Evolutionary conservation across 2,888 invertebrate genomes (phyloP).

Genomic region (Rhaphigaster nebulosa): DNA sequence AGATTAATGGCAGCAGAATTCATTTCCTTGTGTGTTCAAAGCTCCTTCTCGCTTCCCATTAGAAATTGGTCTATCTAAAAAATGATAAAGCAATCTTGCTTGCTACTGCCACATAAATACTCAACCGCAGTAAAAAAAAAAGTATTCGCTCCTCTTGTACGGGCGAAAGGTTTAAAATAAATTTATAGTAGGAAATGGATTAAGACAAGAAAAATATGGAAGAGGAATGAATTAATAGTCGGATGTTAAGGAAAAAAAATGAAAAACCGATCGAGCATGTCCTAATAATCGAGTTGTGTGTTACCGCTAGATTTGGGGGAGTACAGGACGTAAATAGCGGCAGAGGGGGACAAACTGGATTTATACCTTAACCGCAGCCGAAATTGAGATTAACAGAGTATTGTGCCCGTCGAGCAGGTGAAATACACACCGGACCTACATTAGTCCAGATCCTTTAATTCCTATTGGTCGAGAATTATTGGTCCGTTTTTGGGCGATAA

Average conservation of each 20-base stretch:
- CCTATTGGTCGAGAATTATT: conserved; percentile 50
- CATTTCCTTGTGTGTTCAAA: neutral
- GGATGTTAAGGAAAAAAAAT: conserved; percentile 29
- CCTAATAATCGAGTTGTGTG: conserved; percentile 52
- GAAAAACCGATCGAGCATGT: conserved; percentile 24
- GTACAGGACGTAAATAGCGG: conserved; percentile 33
- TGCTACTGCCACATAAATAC: conserved; percentile 17
- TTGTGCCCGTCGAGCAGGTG: conserved; percentile 52
- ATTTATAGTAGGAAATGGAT: conserved; percentile 25
- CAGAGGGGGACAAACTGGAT: conserved; percentile 40
- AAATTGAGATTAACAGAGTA: conserved; percentile 59
- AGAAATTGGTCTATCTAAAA: neutral
- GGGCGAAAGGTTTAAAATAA: neutral
- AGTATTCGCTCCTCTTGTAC: neutral
- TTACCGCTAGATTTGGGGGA: conserved; percentile 30
- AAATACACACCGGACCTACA: conserved; percentile 47
- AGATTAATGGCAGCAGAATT: neutral
- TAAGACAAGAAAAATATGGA: conserved; percentile 6
- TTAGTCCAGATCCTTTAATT: conserved; percentile 56
- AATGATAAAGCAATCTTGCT: neutral
- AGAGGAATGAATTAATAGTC: conserved; percentile 34
- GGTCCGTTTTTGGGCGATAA: conserved; percentile 54
- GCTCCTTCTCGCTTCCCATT: neutral
- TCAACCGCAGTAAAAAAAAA: neutral
- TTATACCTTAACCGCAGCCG: conserved; percentile 53